phyloP scores from a whole-genome alignment of 2,113 vertebrate species.

The Electrona antarctica region DNA sequence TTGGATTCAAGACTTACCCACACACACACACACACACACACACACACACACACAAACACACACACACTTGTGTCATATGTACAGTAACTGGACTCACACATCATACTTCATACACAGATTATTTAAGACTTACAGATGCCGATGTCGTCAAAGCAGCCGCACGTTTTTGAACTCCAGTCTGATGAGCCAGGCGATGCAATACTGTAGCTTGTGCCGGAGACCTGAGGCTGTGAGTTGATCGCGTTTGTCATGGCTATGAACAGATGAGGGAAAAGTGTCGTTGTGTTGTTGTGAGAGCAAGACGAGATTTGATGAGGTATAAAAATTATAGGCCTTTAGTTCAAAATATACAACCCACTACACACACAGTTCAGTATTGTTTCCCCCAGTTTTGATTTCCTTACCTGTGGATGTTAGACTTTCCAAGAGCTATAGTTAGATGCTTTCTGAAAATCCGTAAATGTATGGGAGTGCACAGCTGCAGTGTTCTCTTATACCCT shows the following conservation, averaged over 20 bases:
- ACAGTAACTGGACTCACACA: background rate
- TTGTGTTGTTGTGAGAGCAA: background rate
- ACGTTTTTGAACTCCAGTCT: slow-evolving; percentile 76
- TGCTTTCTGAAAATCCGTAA: slow-evolving; percentile 1
- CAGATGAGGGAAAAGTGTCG: background rate
- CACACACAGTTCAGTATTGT: no score
- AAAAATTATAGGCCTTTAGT: no score
- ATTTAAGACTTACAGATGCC: slow-evolving; percentile 72
- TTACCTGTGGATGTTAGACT: slow-evolving; percentile 25
- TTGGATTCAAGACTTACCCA: background rate
- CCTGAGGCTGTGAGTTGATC: slow-evolving; percentile 72
- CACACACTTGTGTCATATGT: background rate
- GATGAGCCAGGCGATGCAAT: slow-evolving; percentile 44
- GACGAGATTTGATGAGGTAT: background rate
- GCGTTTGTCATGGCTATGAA: slow-evolving; percentile 69
- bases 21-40: slow-evolving; percentile 5
- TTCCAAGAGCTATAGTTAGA: slow-evolving; percentile 7
- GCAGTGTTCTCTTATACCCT: slow-evolving; percentile 52
- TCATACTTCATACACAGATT: background rate
- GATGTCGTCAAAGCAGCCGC: slow-evolving; percentile 79
- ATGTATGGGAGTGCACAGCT: background rate
- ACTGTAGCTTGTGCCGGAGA: slow-evolving; percentile 63
- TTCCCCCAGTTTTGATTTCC: no score
- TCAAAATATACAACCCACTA: no score
- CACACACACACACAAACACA: background rate